Base-by-base conservation (phyloP, 2,888 invertebrate genomes). In the Drosophila nigritarsus region DNA sequence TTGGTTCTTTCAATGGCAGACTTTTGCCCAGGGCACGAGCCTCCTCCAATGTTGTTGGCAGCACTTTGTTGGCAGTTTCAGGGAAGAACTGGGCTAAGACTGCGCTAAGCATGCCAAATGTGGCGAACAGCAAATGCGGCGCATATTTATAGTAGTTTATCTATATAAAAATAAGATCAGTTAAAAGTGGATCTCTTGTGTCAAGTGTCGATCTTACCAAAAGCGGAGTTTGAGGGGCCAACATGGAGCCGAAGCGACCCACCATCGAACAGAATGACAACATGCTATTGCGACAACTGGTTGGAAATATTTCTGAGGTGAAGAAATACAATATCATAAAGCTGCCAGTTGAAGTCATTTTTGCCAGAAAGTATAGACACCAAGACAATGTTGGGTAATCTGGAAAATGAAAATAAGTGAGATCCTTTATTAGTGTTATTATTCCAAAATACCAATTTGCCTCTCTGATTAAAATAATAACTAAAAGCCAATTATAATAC, bases 291-390 rank as follows among this genome's bases (percentile, higher is more conserved):
- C 96, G 94, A 59, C 95, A 93, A 70, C 93, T 94, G 58, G 96
- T 96, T 20, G 96, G 96, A 91, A 96, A 96, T 92, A 96, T 93
- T 93, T 96, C 96, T 32, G 95, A 94, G 51, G 96, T 95, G 92
- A 94, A 95, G 88, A 96, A 94, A 92, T 95, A 96, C 80, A 95
- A 91, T 27, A 95, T 94, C 89, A 95, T 94, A 91, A 95, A 95
- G 32, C 96, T 95, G 86, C 95, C 94, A 62, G 96, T 94, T 72
- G 95, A 95, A 50, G 94, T 93, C 91, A 95, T 94, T 92, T 96
- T 96, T 61, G 96, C 95, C 84, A 94, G 90, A 89, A 96, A 94
- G 92, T 94, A 96, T 5, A 92, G 69, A 2, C 71, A 62, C 49
- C 89, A 69, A 6, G 83, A 96, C 96, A 87, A 95, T 95, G 63